Evolutionary conservation across 2,888 invertebrate genomes (phyloP), one percentile per base, ranked within the genome.

Genomic region (Julus scanicus): DNA sequence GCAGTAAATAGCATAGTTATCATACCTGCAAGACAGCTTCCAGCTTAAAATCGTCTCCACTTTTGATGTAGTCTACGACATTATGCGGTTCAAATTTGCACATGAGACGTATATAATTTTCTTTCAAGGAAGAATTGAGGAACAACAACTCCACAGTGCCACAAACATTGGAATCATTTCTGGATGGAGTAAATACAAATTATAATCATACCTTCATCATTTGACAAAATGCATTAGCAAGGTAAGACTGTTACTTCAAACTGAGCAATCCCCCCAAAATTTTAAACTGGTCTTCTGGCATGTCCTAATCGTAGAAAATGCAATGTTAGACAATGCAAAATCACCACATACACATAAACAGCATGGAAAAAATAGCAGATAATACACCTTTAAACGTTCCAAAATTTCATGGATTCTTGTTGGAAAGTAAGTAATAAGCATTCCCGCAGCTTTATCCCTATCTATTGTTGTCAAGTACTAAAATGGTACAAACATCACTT

Each of bases 101-200:
- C 91, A 95, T 92, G n/a, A 95, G 92, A 89, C 94, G 94, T 84
- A 95, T 93, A 90, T 95, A 94, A 89, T 92, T 92, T 91, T 95
- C 95, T 88, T 94, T 93, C 80, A 95, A 93, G 5, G 92, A 90
- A 3, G 93, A 91, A 86, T 93, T 86, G 15, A 83, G 85, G 39
- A 53, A 87, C 17, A 87, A 44, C 13, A 80, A 80, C 37, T 80
- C 80, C 80, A 80, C 80, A 39, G 80, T 80, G 80, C 80, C 80
- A 80, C 80, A 29, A 9, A 39, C 80, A 86, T 63, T 88, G 5
- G 53, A 63, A 63, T 57, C 49, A 40, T 44, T 86, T 40, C 83
- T 63, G 40, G 13, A 87, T 80, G 6, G 48, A 13, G n/a, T 13
- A 6, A 86, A 8, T 29, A 29, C 29, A 53, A 87, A 37, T 48